Evolutionary conservation across 1,140 invertebrate species (phyloP), one percentile per base, ranked within the genome.

Genomic region (Caenorhabditis briggsae): DNA sequence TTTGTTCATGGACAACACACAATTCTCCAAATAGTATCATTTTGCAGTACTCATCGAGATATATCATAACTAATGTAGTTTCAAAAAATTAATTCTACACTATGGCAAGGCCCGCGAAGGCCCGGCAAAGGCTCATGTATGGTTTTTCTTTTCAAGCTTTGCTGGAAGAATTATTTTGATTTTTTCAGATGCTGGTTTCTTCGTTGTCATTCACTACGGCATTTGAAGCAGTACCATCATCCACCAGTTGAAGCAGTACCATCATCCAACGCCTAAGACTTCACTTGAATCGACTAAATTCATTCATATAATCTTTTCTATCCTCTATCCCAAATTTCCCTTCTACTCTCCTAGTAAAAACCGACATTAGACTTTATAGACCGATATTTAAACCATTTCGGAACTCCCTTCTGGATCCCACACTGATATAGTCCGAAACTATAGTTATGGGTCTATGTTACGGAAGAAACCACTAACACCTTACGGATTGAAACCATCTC

Each of bases 361-460:
- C 70, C 70, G 70, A 78, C 43, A 78, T 78, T 78, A 78, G 70
- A 78, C 43, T 78, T 78, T 78, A 50, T 78, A 78, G 70, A 78
- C 70, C n/a, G 50, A 23, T 78, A 53, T 46, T 78, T 33, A 78
- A 18, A 53, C n/a, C 12, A 78, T 50, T 50, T 50, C 70, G 46
- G 70, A 78, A 50, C 7, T 18, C 46, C 59, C 59, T 25, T 50
- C 53, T 25, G 12, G 43, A 8, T 8, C 53, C 70, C 70, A 0
- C 33, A 33, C 1, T 33, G 12, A 50, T 65, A 78, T 78, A 78
- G 70, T 78, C 70, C 46, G 70, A 78, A 33, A 78, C 70, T 78
- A 78, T 78, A 78, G 70, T 23, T 78, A 78, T 78, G 70, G 70
- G 70, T 78, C 70, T 78, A 78, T 78, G 43, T 41, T 78, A 78